Evolutionary conservation across 1,140 invertebrate genomes (phyloP), one percentile per base, ranked within the genome.

Genomic region (Batillaria attramentaria): DNA sequence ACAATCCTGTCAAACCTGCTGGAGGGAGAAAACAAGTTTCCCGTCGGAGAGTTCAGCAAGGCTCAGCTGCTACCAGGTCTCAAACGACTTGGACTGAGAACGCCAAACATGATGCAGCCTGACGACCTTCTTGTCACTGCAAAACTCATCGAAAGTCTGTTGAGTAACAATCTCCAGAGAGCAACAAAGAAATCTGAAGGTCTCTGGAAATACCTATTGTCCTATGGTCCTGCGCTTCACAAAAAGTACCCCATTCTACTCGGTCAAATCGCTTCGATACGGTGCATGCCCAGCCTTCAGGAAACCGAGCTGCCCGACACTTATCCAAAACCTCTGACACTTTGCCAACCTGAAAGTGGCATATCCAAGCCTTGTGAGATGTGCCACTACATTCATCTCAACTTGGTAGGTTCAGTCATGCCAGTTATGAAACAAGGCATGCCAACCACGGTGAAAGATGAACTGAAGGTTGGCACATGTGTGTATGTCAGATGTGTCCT

Each of bases 11-110:
- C 43, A 54, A 65, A 77, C 8, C 50, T 83, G 0, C 80, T 83
- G 39, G n/a, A n/a, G n/a, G n/a, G n/a, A 5, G 60, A 83, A 37
- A 70, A 77, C 42, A 50, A 39, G 66, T 83, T 83, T 41, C 82
- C 82, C 42, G 54, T 10, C 41, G 75, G 66, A 16, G 62, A 77
- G 13, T 72, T 76, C 65, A 20, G n/a, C 24, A 20, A 62, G 41
- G 39, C 69, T 57, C 35, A 79, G 24, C 43, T 62, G 31, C 39
- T 77, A 42, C 35, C n/a, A 20, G 65, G 31, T 20, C 43, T 79
- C 50, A 60, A 62, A 66, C 41, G 46, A 66, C 31, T 77, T 31
- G 77, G 77, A 57, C 78, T 80, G 10, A 57, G 70, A 72, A 42
- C 3, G 33, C 75, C 43, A 39, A 60, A 65, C 1, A 73, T 72